Percentiles rank a stretch among this genome's conserved stretches.
Evolutionary conservation across 2,888 invertebrate species (phyloP).

Genomic region (Dryobota labecula): DNA sequence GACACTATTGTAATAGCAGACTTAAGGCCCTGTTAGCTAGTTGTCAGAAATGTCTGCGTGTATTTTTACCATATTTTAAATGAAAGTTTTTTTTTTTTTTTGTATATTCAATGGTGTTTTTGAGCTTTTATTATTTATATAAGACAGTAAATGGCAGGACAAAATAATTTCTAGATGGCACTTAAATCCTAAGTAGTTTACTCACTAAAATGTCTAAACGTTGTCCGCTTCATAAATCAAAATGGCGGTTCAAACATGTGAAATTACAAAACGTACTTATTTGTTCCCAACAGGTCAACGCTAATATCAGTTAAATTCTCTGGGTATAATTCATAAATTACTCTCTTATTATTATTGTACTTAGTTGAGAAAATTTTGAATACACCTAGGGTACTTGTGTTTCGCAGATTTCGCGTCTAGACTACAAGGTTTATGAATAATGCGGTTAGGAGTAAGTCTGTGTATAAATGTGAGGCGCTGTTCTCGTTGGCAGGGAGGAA

Average conservation of each 20-base stretch:
- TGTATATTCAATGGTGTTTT: slow-evolving; percentile 12
- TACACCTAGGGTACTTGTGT: slow-evolving; percentile 54
- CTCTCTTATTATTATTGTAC: slow-evolving; percentile 68
- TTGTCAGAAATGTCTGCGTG: too few relatives aligned
- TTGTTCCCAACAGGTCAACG: slow-evolving; percentile 82
- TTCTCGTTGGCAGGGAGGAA: slow-evolving; percentile 82
- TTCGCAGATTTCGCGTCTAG: slow-evolving; percentile 56
- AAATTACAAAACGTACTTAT: slow-evolving; percentile 69
- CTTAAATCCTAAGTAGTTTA: slow-evolving; percentile 30
- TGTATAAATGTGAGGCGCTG: slow-evolving; percentile 64
- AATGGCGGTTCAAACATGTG: slow-evolving; percentile 49
- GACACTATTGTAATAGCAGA: too few relatives aligned
- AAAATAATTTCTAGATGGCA: slow-evolving; percentile 36
- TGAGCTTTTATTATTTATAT: slow-evolving; percentile 9
- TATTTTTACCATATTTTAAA: too few relatives aligned
- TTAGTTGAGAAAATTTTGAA: slow-evolving; percentile 57
- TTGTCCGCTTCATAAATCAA: slow-evolving; percentile 44
- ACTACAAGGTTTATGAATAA: slow-evolving; percentile 66
- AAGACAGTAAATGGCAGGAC: slow-evolving; percentile 37
- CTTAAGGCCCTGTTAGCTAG: too few relatives aligned
- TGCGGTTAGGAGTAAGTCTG: slow-evolving; percentile 47
- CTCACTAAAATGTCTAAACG: slow-evolving; percentile 34
- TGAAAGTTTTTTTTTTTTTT: too few relatives aligned
- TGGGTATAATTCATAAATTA: slow-evolving; percentile 68
- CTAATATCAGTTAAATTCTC: slow-evolving; percentile 79